Evolutionary conservation across 2,797 vertebrate genomes (phyloP).

Genomic region (Onychomys leucogaster): DNA sequence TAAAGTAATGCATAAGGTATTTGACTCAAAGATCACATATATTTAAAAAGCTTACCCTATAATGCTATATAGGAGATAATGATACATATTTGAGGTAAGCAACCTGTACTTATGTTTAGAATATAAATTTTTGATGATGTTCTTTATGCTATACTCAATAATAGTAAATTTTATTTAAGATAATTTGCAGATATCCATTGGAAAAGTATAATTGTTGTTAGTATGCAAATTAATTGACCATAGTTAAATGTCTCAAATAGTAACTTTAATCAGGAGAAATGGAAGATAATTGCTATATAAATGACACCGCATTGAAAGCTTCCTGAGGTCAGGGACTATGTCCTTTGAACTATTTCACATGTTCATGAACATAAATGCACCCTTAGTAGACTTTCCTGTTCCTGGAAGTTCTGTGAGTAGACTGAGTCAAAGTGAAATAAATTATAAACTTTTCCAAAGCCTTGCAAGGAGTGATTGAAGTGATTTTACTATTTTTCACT

Average conservation of each 20-base stretch:
- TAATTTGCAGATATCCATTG: slow-evolving; percentile 20
- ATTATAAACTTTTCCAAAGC: background rate
- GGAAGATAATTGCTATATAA: background rate
- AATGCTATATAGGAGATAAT: background rate
- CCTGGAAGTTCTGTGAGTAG: background rate
- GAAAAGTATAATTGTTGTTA: slow-evolving; percentile 32
- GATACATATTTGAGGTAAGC: slow-evolving; percentile 50
- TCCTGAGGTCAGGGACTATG: background rate
- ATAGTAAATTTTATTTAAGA: slow-evolving; percentile 21
- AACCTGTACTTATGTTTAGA: slow-evolving; percentile 3
- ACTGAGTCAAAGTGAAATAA: background rate
- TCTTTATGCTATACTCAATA: background rate
- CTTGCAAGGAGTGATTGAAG: background rate
- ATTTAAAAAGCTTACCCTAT: slow-evolving; percentile 14
- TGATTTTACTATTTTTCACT: background rate
- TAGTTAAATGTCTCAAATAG: slow-evolving; percentile 7
- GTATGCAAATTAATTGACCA: background rate
- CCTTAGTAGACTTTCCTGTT: background rate
- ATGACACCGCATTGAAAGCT: background rate
- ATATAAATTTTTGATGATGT: slow-evolving; percentile 1
- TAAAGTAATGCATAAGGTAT: background rate
- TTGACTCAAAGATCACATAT: background rate
- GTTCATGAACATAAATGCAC: background rate
- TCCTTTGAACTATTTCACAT: background rate
- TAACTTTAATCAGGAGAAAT: slow-evolving; percentile 5